These are phyloP conservation scores for Anguilla marmorata DNA, from an alignment of 2,797 vertebrate genomes.

Conservation along the genomic window DNA sequence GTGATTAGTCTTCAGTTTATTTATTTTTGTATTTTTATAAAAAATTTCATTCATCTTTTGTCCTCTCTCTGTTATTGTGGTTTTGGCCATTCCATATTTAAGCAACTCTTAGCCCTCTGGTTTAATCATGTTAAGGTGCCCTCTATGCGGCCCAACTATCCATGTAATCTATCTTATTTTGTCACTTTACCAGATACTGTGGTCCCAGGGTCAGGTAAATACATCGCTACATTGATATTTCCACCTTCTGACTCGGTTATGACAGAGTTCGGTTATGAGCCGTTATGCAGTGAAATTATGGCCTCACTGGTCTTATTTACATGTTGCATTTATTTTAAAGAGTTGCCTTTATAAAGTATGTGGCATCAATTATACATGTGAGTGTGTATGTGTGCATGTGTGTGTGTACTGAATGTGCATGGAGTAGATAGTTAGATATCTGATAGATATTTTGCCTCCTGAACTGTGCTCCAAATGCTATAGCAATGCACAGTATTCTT, in stretches of 20 bases:
- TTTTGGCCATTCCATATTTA: not conserved
- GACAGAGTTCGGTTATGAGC: slow-evolving; percentile 29
- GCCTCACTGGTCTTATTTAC: not conserved
- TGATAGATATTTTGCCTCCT: not conserved
- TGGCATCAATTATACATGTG: no score
- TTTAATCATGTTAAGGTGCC: slow-evolving; percentile 55
- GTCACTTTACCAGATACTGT: slow-evolving; percentile 47
- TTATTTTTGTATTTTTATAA: not conserved
- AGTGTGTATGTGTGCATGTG: not conserved
- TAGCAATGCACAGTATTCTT: not conserved
- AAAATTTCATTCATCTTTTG: not conserved
- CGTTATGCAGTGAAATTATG: not conserved
- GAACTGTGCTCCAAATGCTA: not conserved
- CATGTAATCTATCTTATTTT: slow-evolving; percentile 55
- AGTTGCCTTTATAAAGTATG: not conserved
- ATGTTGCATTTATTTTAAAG: not conserved
- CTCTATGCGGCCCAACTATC: slow-evolving; percentile 37
- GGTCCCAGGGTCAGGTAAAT: slow-evolving; percentile 46
- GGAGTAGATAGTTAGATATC: not conserved
- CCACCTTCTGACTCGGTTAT: slow-evolving; percentile 38
- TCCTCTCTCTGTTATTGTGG: not conserved
- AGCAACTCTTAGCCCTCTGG: slow-evolving; percentile 44
- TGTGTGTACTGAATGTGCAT: not conserved
- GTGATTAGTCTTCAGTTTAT: not conserved
- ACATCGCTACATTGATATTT: slow-evolving; percentile 34